phyloP scores from a whole-genome alignment of 2,113 vertebrate species.

The Archocentrus centrarchus region DNA sequence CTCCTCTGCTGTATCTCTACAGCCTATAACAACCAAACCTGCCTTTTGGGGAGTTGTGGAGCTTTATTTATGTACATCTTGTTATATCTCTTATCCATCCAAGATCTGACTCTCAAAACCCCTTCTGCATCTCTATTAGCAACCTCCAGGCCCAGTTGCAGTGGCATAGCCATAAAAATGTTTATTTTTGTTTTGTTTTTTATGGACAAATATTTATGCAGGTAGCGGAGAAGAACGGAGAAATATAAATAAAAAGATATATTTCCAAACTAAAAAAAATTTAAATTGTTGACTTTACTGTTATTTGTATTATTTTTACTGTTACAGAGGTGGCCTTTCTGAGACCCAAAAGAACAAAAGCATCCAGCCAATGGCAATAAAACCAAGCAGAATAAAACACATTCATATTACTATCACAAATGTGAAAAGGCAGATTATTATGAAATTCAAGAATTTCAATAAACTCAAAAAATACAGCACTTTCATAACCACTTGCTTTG shows the following conservation, averaged over 20 bases:
- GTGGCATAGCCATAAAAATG: background rate
- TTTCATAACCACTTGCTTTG: constrained; percentile 32
- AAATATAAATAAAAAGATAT: background rate
- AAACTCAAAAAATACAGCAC: background rate
- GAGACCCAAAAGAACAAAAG: background rate
- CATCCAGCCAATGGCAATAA: background rate
- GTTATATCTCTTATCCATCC: background rate
- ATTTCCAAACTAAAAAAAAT: background rate
- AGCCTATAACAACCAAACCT: constrained; percentile 2
- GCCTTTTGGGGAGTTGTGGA: background rate
- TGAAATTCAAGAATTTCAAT: constrained; percentile 13
- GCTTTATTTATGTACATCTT: constrained; percentile 7
- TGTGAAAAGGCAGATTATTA: background rate
- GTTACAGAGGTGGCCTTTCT: background rate
- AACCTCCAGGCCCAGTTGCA: background rate
- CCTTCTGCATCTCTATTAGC: background rate
- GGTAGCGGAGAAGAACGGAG: background rate
- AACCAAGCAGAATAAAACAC: background rate
- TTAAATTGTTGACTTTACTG: background rate
- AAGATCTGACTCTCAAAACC: background rate
- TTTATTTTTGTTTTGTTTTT: background rate
- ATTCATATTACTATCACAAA: constrained; percentile 12
- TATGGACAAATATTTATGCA: background rate
- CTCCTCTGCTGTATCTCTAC: background rate
- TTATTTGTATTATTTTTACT: background rate